phyloP scores from a whole-genome alignment of 2,888 invertebrate genomes.

The Pyrgus malvae region DNA sequence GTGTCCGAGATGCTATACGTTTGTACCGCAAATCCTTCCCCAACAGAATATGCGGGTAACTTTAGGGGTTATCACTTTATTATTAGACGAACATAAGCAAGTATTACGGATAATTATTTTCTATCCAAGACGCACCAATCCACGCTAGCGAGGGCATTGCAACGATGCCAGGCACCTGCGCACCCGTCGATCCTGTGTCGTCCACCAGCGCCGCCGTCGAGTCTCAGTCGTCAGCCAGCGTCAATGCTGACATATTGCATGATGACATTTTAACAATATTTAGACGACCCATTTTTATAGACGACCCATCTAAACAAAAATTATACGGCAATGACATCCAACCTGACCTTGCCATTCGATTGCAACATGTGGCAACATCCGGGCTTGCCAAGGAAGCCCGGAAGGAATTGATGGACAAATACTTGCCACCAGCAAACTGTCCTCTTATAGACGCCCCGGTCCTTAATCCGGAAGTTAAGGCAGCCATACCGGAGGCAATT shows the following conservation, averaged over 20 bases:
- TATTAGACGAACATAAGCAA: no score
- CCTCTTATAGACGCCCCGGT: conserved; percentile 32
- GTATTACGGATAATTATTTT: no score
- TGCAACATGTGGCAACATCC: conserved; percentile 26
- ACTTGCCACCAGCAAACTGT: conserved; percentile 34
- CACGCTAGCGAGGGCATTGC: no score
- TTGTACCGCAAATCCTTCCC: no score
- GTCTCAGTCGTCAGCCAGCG: no score
- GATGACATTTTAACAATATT: conserved; percentile 24
- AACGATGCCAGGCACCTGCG: neutral
- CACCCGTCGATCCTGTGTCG: neutral
- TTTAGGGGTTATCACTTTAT: no score
- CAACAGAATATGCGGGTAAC: no score
- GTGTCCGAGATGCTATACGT: no score
- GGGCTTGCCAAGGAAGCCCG: conserved; percentile 32
- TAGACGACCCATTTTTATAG: no score
- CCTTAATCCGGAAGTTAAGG: conserved; percentile 36
- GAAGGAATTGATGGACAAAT: conserved; percentile 32
- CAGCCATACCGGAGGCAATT: conserved; percentile 29
- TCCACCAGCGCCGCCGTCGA: neutral
- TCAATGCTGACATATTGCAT: no score
- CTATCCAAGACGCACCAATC: no score
- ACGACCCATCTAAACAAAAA: conserved; percentile 26
- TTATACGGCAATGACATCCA: conserved; percentile 34
- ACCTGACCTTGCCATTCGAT: conserved; percentile 26